phyloP scores from a whole-genome alignment of 2,113 vertebrate species.

The Cygnus buccinator region DNA sequence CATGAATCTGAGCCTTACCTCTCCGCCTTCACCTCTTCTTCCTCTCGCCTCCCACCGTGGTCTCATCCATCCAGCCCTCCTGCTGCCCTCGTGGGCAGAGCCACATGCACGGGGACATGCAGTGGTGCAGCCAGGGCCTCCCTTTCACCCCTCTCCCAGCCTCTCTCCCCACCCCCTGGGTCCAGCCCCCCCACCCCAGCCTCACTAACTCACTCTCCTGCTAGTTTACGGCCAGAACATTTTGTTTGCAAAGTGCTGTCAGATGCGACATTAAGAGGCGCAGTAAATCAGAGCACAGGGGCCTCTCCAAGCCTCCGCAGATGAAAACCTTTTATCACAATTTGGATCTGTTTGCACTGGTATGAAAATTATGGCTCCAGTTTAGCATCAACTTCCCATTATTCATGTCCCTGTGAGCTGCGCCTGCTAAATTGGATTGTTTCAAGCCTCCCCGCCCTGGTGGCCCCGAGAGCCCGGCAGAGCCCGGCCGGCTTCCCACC shows the following conservation, averaged over 20 bases:
- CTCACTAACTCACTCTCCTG: background rate
- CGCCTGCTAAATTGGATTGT: constrained; percentile 63
- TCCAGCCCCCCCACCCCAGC: background rate
- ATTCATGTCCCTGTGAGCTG: constrained; percentile 69
- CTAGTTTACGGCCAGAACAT: constrained; percentile 66
- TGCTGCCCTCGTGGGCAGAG: accelerated
- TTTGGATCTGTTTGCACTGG: constrained; percentile 75
- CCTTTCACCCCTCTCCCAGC: background rate
- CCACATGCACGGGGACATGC: background rate
- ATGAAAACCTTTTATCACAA: constrained; percentile 78
- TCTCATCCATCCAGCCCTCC: background rate
- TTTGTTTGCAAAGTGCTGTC: constrained; percentile 72
- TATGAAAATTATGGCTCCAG: constrained; percentile 74
- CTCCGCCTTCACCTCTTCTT: background rate
- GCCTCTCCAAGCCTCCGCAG: constrained; percentile 57
- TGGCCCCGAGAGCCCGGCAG: background rate
- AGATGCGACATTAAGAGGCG: constrained; percentile 70
- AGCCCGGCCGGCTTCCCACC: background rate
- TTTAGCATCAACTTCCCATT: constrained; percentile 74
- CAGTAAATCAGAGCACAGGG: constrained; percentile 69
- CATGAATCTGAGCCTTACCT: background rate
- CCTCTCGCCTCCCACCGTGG: background rate
- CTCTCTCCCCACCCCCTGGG: background rate
- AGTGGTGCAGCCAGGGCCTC: background rate
- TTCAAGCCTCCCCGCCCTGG: constrained; percentile 39